phyloP scores from a whole-genome alignment of 2,797 vertebrate species.

The Hyperoplus immaculatus region DNA sequence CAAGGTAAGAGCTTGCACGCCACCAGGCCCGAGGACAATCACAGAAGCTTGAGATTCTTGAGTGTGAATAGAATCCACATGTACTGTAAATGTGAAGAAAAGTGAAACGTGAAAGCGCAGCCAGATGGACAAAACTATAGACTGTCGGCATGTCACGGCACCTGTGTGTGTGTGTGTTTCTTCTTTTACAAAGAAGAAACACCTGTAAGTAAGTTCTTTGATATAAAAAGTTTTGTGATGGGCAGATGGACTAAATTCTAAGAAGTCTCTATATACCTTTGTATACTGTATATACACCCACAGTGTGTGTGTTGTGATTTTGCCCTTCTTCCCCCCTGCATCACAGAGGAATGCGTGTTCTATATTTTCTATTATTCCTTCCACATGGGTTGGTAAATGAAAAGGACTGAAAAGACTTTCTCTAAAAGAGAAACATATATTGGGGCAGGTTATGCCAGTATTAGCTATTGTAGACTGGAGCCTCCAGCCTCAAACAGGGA shows the following conservation, averaged over 20 bases:
- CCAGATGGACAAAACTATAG: slow-evolving; percentile 69
- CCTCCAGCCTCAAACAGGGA: not conserved
- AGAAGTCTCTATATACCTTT: not conserved
- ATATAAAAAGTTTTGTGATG: not conserved
- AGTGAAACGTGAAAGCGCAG: slow-evolving; percentile 40
- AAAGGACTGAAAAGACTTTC: not conserved
- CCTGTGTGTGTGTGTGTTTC: slow-evolving; percentile 12
- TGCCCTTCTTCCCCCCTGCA: slow-evolving; percentile 1
- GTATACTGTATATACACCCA: not conserved
- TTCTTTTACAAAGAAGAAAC: slow-evolving; percentile 22
- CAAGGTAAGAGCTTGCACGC: slow-evolving; percentile 27
- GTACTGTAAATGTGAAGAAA: slow-evolving; percentile 38
- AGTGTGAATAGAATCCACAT: slow-evolving; percentile 59
- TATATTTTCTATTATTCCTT: slow-evolving; percentile 6
- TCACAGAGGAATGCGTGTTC: not conserved
- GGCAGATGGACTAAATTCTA: not conserved
- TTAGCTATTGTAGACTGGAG: not conserved
- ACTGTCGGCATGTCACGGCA: slow-evolving; percentile 44
- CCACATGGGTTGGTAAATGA: not conserved
- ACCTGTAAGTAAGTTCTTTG: not conserved
- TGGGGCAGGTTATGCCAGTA: not conserved
- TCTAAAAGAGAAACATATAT: not conserved
- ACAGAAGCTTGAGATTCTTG: slow-evolving; percentile 36
- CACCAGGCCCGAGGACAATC: slow-evolving; percentile 39
- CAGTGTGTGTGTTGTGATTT: too few species aligned